A percentile compares a stretch with the other conserved stretches of the same genome.
These are phyloP conservation scores for Myopa tessellatipennis DNA, from an alignment of 2,888 invertebrate genomes.

Conservation along the genomic window DNA sequence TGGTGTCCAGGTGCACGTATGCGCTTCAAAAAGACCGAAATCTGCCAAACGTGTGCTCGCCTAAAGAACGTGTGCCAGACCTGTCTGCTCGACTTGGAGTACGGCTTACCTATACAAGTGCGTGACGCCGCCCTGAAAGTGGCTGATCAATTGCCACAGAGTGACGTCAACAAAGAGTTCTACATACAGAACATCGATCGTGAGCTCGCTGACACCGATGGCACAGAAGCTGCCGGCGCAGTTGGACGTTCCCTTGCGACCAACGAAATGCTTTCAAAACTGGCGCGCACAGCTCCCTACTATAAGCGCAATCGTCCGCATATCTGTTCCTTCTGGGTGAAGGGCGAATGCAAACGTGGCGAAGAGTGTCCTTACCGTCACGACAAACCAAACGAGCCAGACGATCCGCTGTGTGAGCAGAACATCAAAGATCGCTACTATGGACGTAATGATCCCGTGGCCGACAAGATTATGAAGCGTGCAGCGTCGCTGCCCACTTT, in stretches of 20 bases:
- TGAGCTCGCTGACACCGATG: conserved; percentile 72
- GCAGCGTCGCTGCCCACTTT: conserved; percentile 94
- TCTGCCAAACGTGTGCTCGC: conserved; percentile 92
- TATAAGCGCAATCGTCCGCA: conserved; percentile 93
- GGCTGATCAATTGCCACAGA: conserved; percentile 86
- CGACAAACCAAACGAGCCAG: conserved; percentile 94
- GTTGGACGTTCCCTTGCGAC: conserved; percentile 78
- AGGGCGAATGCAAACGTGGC: conserved; percentile 92
- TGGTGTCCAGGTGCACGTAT: conserved; percentile 95
- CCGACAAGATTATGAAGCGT: conserved; percentile 87
- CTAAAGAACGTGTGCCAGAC: conserved; percentile 95
- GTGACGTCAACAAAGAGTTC: conserved; percentile 92
- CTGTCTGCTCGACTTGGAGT: conserved; percentile 89
- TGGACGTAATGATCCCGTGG: conserved; percentile 93
- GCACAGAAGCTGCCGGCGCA: conserved; percentile 71
- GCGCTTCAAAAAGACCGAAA: conserved; percentile 95
- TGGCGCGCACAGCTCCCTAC: conserved; percentile 90
- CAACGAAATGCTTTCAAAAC: conserved; percentile 82
- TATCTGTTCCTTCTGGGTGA: conserved; percentile 96
- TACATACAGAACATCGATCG: conserved; percentile 89
- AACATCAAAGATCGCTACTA: conserved; percentile 93
- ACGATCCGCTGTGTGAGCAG: conserved; percentile 92
- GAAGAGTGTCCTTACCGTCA: conserved; percentile 95
- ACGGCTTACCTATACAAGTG: conserved; percentile 85
- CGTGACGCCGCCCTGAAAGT: conserved; percentile 88